A percentile compares a stretch with the other conserved stretches of the same genome.
Conservation (phyloP, 2,113 vertebrate genomes). For the Indicator indicator region DNA sequence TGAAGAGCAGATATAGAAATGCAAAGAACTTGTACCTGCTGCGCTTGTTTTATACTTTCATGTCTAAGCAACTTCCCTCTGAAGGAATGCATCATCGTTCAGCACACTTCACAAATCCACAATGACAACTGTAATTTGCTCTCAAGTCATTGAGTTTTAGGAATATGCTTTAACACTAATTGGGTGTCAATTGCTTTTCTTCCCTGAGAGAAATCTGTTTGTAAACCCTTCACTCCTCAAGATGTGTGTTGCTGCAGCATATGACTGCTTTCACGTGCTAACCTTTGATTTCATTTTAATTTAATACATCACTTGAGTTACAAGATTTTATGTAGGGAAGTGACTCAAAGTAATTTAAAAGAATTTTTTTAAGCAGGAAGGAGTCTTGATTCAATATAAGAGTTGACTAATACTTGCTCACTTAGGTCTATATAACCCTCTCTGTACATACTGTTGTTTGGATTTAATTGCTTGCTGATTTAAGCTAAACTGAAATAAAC, state of each 20-base stretch:
- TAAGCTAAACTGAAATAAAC: neutral
- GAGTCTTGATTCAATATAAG: neutral
- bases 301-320: constrained; percentile 7
- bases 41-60: constrained; percentile 16
- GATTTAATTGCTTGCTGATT: constrained; percentile 10
- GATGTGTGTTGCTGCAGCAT: neutral
- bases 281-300: constrained; percentile 56
- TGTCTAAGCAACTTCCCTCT: constrained; percentile 20
- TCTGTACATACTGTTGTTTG: neutral
- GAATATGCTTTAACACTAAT: constrained; percentile 63
- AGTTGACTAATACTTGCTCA: neutral
- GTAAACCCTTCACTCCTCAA: constrained; percentile 53
- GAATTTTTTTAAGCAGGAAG: neutral
- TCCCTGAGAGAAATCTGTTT: constrained; percentile 59
- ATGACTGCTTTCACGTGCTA: neutral
- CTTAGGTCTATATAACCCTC: neutral
- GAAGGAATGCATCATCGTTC: constrained; percentile 39
- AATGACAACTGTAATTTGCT: constrained; percentile 67
- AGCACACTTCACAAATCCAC: constrained; percentile 51
- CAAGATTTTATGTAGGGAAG: constrained; percentile 10
- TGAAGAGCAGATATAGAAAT: neutral
- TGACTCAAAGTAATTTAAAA: constrained; percentile 14
- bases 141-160: constrained; percentile 56
- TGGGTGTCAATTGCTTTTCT: constrained; percentile 69
- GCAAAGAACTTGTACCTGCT: neutral